Base-by-base conservation (phyloP, 2,113 vertebrate genomes). In the Poeciliopsis retropinna region DNA sequence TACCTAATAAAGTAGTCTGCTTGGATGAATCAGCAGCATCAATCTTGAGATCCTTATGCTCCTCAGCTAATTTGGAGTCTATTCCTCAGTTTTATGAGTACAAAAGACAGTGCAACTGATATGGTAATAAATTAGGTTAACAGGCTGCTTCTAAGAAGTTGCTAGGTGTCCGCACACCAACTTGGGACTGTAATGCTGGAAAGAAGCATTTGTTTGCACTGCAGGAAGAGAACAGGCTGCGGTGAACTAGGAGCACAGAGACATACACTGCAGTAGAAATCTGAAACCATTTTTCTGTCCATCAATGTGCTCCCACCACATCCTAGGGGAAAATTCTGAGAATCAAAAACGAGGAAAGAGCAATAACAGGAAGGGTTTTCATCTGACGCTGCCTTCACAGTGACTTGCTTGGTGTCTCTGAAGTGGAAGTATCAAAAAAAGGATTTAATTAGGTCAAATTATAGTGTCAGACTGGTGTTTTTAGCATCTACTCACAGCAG, bases 211-310 rank as follows among this genome's bases (percentile, higher is more conserved):
- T 78, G 70, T 32, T 70, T 32, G 37, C 80, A 85, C 85, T 88
- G 86, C 87, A 82, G 80, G 57, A 76, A 80, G 39, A 62, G 76
- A 83, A 71, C 60, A 68, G 75, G 80, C 81, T 83, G 88, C 87
- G 89, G 88, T 86, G 71, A 73, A 80, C 64, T 69, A 66, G 54
- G 72, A 84, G 74, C 69, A 71, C 31, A 11, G 7, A 83, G 60
- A 54, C 10, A 68, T 72, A 78, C 65, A 88, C 81, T 91, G 89
- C 91, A 91, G 90, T 25, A 84, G 89, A 89, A 90, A 91, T 80
- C 72, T 84, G 83, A 91, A 88, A 91, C 90, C 77, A 67, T 76
- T 79, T 81, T 72, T 68, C 44, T 70, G 41, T 78, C 70, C 47
- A 76, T 34, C 80, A 28, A 1, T 11, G 70, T 68, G 39, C n/a